Conservation (phyloP, 2,888 invertebrate genomes). For the Xestia sexstrigata region DNA sequence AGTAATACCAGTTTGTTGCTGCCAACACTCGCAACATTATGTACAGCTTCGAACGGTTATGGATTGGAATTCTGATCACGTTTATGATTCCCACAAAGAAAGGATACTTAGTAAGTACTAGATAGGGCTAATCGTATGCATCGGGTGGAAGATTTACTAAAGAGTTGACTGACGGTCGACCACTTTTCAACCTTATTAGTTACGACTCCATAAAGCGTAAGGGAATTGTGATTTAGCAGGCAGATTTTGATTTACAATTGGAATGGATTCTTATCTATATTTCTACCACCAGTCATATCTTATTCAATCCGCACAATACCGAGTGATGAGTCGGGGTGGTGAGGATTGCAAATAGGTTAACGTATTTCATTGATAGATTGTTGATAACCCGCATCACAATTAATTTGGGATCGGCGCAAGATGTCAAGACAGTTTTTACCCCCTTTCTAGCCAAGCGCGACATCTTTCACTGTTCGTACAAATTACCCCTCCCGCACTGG, state of each 20-base stretch:
- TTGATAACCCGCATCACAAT: background rate
- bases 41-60: constrained; percentile 5
- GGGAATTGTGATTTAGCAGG: background rate
- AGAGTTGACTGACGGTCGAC: too few relatives aligned
- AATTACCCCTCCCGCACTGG: too few relatives aligned
- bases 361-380: background rate
- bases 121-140: background rate
- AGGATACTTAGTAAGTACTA: background rate
- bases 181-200: background rate
- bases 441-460: background rate
- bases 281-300: background rate
- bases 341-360: background rate
- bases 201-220: too few relatives aligned
- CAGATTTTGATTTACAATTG: background rate
- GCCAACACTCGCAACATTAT: background rate
- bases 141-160: background rate
- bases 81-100: background rate
- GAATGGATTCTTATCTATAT: background rate
- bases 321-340: background rate
- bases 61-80: background rate
- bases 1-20: background rate
- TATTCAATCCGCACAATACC: background rate
- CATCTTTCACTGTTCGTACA: background rate
- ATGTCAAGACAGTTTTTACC: background rate
- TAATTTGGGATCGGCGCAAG: background rate